These are phyloP conservation scores for Porites australiensis DNA, from an alignment of 64 coral and sea anemone genomes.

Conservation along the genomic window DNA sequence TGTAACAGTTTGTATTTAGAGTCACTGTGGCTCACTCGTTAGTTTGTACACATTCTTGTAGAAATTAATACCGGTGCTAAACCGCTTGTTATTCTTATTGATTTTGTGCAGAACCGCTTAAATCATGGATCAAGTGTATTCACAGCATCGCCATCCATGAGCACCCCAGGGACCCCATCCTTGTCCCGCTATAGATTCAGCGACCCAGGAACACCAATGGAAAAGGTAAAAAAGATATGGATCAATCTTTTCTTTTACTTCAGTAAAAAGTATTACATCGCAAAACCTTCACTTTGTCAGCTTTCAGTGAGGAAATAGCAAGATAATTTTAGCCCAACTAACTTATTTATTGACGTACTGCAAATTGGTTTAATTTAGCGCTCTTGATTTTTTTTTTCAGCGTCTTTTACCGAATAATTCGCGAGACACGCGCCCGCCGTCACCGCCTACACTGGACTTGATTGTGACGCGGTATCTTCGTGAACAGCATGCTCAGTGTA, in stretches of 20 bases:
- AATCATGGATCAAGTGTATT: neutral
- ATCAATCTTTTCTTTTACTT: no score
- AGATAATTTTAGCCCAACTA: no score
- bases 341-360: no score
- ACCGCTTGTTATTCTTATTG: no score
- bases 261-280: no score
- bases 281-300: no score
- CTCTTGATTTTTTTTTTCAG: neutral
- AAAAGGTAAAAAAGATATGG: slow-evolving; percentile 28
- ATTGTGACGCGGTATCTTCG: slow-evolving; percentile 97
- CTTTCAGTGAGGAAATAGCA: no score
- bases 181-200: slow-evolving; percentile 39
- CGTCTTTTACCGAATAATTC: slow-evolving; percentile 54
- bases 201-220: slow-evolving; percentile 66
- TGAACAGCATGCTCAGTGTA: slow-evolving; percentile 96
- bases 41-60: no score
- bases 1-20: no score
- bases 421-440: slow-evolving; percentile 33
- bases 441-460: slow-evolving; percentile 89
- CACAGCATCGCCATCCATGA: neutral
- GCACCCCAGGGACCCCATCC: slow-evolving; percentile 23
- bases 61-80: no score
- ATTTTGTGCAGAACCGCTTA: neutral
- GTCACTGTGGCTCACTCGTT: no score
- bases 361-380: no score